Percentiles rank a stretch among this genome's conserved stretches.
phyloP scores from a whole-genome alignment of 2,797 vertebrate species.

The Rhabdomys pumilio region DNA sequence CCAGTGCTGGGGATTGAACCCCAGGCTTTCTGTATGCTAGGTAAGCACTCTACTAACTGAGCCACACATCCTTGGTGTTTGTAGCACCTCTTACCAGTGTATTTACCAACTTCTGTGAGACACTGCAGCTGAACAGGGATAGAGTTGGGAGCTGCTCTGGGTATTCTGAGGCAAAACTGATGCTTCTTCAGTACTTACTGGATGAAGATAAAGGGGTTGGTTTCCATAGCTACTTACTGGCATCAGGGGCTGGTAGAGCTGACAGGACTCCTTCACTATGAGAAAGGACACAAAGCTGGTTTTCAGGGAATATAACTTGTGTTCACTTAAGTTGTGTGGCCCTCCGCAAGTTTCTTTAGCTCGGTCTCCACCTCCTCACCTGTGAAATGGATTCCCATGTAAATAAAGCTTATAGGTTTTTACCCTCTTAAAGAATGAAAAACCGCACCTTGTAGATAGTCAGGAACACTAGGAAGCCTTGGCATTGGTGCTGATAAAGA shows the following conservation, averaged over 20 bases:
- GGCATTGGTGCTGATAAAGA: neutral
- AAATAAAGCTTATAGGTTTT: neutral
- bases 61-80: neutral
- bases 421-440: neutral
- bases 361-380: neutral
- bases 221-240: neutral
- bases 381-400: neutral
- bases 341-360: neutral
- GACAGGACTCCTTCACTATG: neutral
- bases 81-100: neutral
- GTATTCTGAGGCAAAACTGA: neutral
- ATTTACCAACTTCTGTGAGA: neutral
- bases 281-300: neutral
- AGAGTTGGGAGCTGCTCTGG: neutral
- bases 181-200: neutral
- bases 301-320: neutral
- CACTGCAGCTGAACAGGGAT: neutral
- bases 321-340: neutral
- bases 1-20: neutral
- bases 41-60: neutral
- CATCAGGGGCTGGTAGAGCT: neutral
- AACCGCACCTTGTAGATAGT: neutral
- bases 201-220: neutral
- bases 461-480: neutral
- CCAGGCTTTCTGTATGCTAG: neutral